Conservation (phyloP, 2,797 vertebrate genomes). For the Bovichtus variegatus region DNA sequence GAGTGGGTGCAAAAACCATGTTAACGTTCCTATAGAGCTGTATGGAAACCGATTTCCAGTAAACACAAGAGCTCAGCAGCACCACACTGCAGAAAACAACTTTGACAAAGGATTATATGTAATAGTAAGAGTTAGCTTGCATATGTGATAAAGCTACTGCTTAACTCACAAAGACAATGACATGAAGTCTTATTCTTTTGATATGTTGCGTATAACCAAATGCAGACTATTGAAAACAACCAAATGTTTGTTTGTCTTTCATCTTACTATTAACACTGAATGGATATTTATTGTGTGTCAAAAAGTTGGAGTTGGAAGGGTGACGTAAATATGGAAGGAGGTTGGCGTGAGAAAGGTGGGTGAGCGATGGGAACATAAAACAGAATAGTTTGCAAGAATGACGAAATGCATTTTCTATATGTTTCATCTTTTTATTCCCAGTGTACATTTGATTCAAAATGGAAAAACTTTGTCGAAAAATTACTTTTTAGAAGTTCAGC, state of each 20-base stretch:
- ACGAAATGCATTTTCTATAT: slow-evolving; percentile 10
- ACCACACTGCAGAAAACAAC: background rate
- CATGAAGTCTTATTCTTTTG: background rate
- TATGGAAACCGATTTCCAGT: background rate
- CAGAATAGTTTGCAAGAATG: background rate
- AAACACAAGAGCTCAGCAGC: slow-evolving; percentile 1
- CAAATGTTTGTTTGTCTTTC: background rate
- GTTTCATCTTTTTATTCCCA: background rate
- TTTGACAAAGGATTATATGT: background rate
- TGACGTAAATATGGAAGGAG: background rate
- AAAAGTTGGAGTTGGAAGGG: background rate
- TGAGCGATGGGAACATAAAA: background rate
- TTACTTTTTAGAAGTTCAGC: background rate
- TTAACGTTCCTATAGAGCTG: background rate
- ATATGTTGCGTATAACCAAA: background rate
- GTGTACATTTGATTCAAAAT: slow-evolving; percentile 3
- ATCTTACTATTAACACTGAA: slow-evolving; percentile 1
- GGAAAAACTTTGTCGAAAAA: slow-evolving; percentile 5
- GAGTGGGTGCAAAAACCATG: background rate
- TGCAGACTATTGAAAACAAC: background rate
- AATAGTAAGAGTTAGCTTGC: background rate
- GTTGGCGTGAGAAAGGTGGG: background rate
- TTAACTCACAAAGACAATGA: background rate
- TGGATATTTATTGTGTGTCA: background rate
- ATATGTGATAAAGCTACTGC: background rate